Percentiles rank a stretch among this genome's conserved stretches.
Conservation (phyloP, 2,113 vertebrate genomes). For the Nymphicus hollandicus region DNA sequence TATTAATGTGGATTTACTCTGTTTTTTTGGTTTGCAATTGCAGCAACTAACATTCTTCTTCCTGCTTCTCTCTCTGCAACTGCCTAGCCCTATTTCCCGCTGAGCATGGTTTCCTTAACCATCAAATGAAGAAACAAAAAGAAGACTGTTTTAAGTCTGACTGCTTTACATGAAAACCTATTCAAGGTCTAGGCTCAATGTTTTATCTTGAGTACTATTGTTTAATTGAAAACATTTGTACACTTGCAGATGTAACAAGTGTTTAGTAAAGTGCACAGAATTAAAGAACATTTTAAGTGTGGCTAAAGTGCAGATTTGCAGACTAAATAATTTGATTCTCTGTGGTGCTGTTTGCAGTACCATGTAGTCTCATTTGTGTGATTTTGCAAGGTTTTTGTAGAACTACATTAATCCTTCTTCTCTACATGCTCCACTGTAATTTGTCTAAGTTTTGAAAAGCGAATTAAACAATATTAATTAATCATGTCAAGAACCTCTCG, state of each 20-base stretch:
- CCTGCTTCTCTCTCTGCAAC: neutral
- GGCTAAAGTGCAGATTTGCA: neutral
- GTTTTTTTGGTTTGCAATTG: neutral
- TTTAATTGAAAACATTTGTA: conserved; percentile 22
- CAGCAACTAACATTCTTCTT: neutral
- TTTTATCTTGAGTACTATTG: conserved; percentile 9
- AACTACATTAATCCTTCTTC: neutral
- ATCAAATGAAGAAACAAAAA: conserved; percentile 42
- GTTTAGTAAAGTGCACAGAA: neutral
- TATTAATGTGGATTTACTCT: neutral
- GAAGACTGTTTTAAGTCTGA: conserved; percentile 25
- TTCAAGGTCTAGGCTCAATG: neutral
- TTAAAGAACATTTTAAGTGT: neutral
- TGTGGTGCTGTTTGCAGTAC: neutral
- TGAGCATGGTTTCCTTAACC: neutral
- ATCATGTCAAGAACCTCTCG: neutral
- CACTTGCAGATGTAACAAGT: neutral
- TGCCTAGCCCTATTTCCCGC: neutral
- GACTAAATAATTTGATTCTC: neutral
- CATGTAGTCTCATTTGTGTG: neutral
- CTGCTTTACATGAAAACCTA: conserved; percentile 23
- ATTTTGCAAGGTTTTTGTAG: neutral
- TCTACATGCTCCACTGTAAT: neutral
- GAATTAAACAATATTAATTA: neutral
- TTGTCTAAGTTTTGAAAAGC: neutral